These are phyloP conservation scores for Gnatocerus cornutus DNA, from an alignment of 2,888 invertebrate genomes.

Conservation along the genomic window DNA sequence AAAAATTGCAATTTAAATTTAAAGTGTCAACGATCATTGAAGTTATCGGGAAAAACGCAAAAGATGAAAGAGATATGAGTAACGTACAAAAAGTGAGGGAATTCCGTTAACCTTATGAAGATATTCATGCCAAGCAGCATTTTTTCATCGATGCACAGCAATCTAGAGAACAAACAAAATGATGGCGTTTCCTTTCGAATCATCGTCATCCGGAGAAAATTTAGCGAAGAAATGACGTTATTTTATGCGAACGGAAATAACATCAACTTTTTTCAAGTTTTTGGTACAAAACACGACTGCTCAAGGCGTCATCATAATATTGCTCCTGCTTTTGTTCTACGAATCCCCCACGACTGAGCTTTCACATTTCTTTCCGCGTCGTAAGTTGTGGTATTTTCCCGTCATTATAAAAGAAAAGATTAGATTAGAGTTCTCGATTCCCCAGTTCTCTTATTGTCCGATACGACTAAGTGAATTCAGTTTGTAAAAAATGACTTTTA, in stretches of 20 bases:
- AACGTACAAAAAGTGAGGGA: too few relatives aligned
- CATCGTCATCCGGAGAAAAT: too few relatives aligned
- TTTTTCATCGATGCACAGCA: too few relatives aligned
- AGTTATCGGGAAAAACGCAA: too few relatives aligned
- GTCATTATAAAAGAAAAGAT: slow-evolving; percentile 39
- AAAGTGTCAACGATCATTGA: too few relatives aligned
- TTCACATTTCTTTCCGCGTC: slow-evolving; percentile 22
- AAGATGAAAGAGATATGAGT: too few relatives aligned
- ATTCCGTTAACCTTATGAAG: too few relatives aligned
- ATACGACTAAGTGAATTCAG: slow-evolving; percentile 37
- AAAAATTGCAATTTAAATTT: too few relatives aligned
- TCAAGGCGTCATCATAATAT: slow-evolving; percentile 3
- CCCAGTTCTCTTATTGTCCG: slow-evolving; percentile 18
- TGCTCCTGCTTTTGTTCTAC: slow-evolving; percentile 1
- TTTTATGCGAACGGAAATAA: slow-evolving; percentile 13
- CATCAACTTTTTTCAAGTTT: slow-evolving; percentile 9
- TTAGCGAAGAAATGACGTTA: slow-evolving; percentile 12
- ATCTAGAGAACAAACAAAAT: too few relatives aligned
- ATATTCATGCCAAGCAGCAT: too few relatives aligned
- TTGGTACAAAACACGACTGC: slow-evolving; percentile 1
- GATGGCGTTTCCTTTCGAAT: too few relatives aligned
- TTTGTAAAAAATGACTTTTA: slow-evolving; percentile 16
- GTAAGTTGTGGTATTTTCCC: slow-evolving; percentile 19
- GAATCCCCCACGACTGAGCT: slow-evolving; percentile 15
- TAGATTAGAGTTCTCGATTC: slow-evolving; percentile 37